Evolutionary conservation across 2,113 vertebrate genomes (phyloP).

Genomic region (Bujurquina vittata): DNA sequence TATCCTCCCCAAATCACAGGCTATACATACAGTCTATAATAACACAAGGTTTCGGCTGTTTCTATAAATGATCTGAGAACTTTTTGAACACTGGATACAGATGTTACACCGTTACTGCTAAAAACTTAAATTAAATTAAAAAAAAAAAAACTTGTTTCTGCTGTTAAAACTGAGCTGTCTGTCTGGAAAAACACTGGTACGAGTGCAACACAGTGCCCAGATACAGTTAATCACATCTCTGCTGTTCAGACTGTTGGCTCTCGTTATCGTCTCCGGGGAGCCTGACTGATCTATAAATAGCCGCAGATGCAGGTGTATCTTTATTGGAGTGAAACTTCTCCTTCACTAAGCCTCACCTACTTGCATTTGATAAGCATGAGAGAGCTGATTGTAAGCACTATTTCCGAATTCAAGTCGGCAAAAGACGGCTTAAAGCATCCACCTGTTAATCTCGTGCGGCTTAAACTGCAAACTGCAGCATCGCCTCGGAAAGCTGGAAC

Average conservation of each 20-base stretch:
- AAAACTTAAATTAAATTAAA: conserved; percentile 21
- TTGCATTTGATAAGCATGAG: conserved; percentile 30
- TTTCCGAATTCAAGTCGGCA: conserved; percentile 16
- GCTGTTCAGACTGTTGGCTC: conserved; percentile 53
- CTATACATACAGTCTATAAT: background rate
- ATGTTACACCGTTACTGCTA: background rate
- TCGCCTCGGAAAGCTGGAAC: conserved; percentile 18
- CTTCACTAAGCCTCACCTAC: conserved; percentile 22
- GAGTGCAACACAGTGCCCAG: conserved; percentile 15
- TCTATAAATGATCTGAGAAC: conserved; percentile 2
- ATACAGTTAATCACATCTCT: conserved; percentile 48
- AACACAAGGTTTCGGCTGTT: background rate
- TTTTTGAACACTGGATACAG: conserved; percentile 1
- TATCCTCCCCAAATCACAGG: background rate
- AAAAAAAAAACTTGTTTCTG: background rate
- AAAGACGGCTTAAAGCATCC: background rate
- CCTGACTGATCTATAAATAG: conserved; percentile 62
- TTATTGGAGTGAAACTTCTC: conserved; percentile 62
- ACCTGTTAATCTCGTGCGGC: conserved; percentile 1
- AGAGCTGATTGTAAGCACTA: conserved; percentile 14
- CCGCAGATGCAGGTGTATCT: conserved; percentile 61
- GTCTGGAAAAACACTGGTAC: conserved; percentile 2
- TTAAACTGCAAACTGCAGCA: conserved; percentile 10
- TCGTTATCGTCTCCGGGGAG: conserved; percentile 46
- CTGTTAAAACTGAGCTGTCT: conserved; percentile 3